Evolutionary conservation across 2,113 vertebrate species (phyloP), one percentile per base, ranked within the genome.

Genomic region (Illadopsis cleaveri): DNA sequence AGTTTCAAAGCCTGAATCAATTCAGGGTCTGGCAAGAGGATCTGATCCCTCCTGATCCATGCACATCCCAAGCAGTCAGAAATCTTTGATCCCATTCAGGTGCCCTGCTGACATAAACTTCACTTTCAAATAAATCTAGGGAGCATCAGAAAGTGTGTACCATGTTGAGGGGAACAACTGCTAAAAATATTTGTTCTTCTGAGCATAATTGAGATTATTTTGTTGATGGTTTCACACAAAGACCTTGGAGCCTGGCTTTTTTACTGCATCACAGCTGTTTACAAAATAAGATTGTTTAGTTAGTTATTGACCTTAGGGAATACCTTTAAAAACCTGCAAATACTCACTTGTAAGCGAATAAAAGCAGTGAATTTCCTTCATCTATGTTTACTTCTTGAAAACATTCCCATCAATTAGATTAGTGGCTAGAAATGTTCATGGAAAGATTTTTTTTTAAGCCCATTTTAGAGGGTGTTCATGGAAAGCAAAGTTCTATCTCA

Each of bases 361-460:
- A 91, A 91, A 87, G 61, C 70, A 61, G 69, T 37, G 37, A 60
- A 64, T 94, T 92, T 84, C 65, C 83, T 94, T 94, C 77, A 84
- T 86, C 44, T 89, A 25, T 48, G 28, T 91, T 94, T 81, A 28
- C 82, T 93, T 91, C 89, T 62, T 72, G 69, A 89, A 91, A 89
- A 61, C 61, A 53, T 95, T 86, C 69, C 78, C 57, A 65, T 84
- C 86, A 68, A 42, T 96, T 86, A 68, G 65, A 84, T 86, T 91
- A 90, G 83, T 1, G 10, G 56, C 65, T 91, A 53, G 60, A 75
- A 92, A 84, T 86, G 72, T 82, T 96, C 71, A 69, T 87, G 65
- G 89, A 82, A 95, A 89, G 28, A 93, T 51, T 93, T 94, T 91
- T 51, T 93, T 94, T 91, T 42, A 84, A 95, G 40, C 69, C 76